Conservation (phyloP, 2,113 vertebrate species). For the Sturnira hondurensis region DNA sequence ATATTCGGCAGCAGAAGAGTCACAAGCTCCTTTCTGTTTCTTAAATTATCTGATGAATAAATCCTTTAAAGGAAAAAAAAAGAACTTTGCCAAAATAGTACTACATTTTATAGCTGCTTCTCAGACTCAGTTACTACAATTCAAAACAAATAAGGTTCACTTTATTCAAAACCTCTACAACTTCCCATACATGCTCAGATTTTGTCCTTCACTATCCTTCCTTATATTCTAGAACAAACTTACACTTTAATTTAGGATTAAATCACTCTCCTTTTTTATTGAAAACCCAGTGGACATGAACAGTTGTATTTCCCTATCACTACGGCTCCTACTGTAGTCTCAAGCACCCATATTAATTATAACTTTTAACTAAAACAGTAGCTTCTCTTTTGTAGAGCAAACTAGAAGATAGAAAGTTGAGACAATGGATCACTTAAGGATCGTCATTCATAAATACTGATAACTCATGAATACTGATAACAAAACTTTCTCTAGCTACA, state of each 20-base stretch:
- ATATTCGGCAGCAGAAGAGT: background rate
- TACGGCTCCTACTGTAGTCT: background rate
- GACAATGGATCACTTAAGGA: background rate
- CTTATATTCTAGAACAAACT: background rate
- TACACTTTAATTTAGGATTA: background rate
- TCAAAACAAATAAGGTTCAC: slow-evolving; percentile 6
- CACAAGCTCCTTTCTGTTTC: background rate
- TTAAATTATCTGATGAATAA: slow-evolving; percentile 36
- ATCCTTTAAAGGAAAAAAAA: background rate
- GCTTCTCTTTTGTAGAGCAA: background rate
- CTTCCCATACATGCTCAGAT: background rate
- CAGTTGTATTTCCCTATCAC: background rate
- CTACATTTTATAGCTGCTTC: background rate
- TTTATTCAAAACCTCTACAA: background rate
- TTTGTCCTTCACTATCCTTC: background rate
- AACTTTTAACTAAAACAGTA: slow-evolving; percentile 18
- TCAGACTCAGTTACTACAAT: background rate
- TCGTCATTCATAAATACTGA: background rate
- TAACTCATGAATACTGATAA: background rate
- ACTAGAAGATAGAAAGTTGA: background rate
- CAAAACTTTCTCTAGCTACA: background rate
- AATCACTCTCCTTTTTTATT: background rate
- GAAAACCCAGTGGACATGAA: background rate
- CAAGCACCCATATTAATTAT: background rate
- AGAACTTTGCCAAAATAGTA: background rate